Percentiles rank a stretch among this genome's conserved stretches.
These are phyloP conservation scores for Rhegmatorhina hoffmannsi DNA, from an alignment of 2,113 vertebrate genomes.

Conservation along the genomic window DNA sequence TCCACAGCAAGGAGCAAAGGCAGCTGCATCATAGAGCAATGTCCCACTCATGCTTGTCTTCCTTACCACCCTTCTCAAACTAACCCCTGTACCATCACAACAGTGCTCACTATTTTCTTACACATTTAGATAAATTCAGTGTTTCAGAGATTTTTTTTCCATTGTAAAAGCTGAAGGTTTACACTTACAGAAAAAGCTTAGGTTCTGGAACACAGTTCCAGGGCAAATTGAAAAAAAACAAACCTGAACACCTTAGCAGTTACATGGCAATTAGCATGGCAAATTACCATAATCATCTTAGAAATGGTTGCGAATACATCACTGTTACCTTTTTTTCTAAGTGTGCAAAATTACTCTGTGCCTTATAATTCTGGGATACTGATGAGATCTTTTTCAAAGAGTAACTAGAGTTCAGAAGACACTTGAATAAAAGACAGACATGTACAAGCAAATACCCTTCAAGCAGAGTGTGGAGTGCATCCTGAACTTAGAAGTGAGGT, in stretches of 20 bases:
- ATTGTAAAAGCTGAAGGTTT: not conserved
- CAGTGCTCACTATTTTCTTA: not conserved
- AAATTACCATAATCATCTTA: not conserved
- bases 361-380: not conserved
- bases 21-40: not conserved
- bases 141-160: not conserved
- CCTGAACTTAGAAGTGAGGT: not conserved
- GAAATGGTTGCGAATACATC: not conserved
- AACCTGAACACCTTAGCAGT: not conserved
- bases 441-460: not conserved
- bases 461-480: not conserved
- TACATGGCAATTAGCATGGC: not conserved
- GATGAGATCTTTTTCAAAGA: not conserved
- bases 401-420: not conserved
- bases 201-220: not conserved
- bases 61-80: not conserved
- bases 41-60: not conserved
- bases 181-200: not conserved
- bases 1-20: not conserved
- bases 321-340: not conserved
- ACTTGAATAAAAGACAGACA: not conserved
- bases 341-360: not conserved
- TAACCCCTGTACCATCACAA: not conserved
- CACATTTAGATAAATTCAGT: not conserved
- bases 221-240: not conserved